Evolutionary conservation across 2,888 invertebrate genomes (phyloP), one percentile per base, ranked within the genome.

Genomic region (Pyrrhosoma nymphula): DNA sequence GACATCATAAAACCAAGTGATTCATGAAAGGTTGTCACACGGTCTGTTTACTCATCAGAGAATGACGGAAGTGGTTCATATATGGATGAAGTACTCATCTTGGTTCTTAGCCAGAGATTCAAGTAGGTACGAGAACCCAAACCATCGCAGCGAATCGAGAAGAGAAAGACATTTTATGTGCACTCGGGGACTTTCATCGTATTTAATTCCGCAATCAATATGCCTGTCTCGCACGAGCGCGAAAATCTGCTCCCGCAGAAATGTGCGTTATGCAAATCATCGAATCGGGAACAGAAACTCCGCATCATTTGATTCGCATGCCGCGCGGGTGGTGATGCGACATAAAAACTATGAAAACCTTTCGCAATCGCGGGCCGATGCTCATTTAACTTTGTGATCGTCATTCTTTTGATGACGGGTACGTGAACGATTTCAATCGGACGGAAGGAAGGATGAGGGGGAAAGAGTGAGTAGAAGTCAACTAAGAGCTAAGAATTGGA

Each of bases 321-420:
- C 35, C 82, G 30, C 82, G 30, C 82, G 82, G 82, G 35, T 35
- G 82, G 35, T 82, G 82, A 82, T 82, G 82, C 82, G 82, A 30
- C 82, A 35, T 82, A 35, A 82, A 82, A 82, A 82, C 26, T 35
- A 82, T 82, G 82, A 35, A 82, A 82, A 30, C 82, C 82, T 82
- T 82, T 35, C 82, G 82, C 82, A 82, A 82, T 35, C 35, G 30
- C 82, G 0, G 12, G 18, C 82, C 35, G 82, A 35, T 82, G 35
- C 82, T 82, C 82, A 82, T 82, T 82, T 82, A 82, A 82, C 82
- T 82, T 82, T 82, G 82, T 82, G 82, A 82, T 82, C 82, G 82
- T 82, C 82, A 82, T 30, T 30, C 82, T 82, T 82, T 82, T 82
- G 82, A 82, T 30, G 82, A 82, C 82, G 82, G 26, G 82, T 82